Conservation (phyloP, 2,113 vertebrate genomes). For the Hippoglossus stenolepis region DNA sequence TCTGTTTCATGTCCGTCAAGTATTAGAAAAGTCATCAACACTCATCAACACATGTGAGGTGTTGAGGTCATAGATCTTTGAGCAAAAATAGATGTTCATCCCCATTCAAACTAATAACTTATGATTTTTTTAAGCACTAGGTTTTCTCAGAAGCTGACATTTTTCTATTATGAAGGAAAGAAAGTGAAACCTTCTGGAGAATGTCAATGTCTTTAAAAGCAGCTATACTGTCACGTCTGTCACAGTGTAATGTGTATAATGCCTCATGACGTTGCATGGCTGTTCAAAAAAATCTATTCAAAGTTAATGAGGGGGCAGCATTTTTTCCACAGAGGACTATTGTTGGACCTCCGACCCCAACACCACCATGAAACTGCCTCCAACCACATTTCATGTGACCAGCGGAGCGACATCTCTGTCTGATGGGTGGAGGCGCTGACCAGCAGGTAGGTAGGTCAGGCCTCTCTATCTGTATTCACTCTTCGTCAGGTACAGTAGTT, state of each 20-base stretch:
- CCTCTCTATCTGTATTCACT: neutral
- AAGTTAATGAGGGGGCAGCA: no score
- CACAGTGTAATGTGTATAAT: no score
- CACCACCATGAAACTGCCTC: neutral
- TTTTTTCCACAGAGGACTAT: neutral
- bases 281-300: neutral
- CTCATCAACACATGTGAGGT: no score
- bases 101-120: neutral
- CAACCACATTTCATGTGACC: neutral
- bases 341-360: neutral
- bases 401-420: no score
- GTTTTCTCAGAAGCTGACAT: neutral
- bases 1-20: no score
- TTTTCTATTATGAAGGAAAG: conserved; percentile 24
- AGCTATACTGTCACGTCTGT: no score
- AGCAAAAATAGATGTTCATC: neutral
- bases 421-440: no score
- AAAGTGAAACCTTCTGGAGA: conserved; percentile 15
- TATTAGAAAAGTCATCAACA: no score
- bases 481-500: conserved; percentile 35
- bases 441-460: neutral
- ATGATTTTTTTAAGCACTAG: conserved; percentile 5
- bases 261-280: neutral
- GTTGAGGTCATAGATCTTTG: neutral
- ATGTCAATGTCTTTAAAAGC: no score